Evolutionary conservation across 2,888 invertebrate genomes (phyloP).

Genomic region (Xestia xanthographa): DNA sequence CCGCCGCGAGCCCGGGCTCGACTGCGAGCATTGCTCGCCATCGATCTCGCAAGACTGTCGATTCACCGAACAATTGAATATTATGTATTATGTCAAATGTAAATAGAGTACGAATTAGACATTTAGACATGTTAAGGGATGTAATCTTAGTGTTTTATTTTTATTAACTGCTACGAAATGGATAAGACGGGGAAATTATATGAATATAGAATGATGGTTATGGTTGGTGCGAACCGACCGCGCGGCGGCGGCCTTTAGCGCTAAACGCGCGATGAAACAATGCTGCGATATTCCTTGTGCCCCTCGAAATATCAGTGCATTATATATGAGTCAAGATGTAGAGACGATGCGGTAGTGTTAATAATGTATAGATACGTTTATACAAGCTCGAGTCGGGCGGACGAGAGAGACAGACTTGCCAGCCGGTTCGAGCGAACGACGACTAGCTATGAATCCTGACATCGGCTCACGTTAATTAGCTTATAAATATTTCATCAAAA

Average conservation of each 20-base stretch:
- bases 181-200: constrained; percentile 74
- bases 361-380: constrained; percentile 87
- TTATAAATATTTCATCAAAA: constrained; percentile 91
- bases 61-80: constrained; percentile 87
- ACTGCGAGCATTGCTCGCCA: constrained; percentile 64
- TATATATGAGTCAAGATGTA: constrained; percentile 87
- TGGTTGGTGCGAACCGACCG: constrained; percentile 70
- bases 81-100: constrained; percentile 86
- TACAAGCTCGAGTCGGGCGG: constrained; percentile 87
- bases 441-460: constrained; percentile 91
- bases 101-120: constrained; percentile 89
- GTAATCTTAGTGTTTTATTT: constrained; percentile 87
- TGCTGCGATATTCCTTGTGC: constrained; percentile 90
- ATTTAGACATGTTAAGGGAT: constrained; percentile 85
- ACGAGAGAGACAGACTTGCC: constrained; percentile 81
- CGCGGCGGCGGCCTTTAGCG: constrained; percentile 76
- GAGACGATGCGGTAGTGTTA: constrained; percentile 87
- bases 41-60: constrained; percentile 81
- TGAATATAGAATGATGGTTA: constrained; percentile 65
- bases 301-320: constrained; percentile 89
- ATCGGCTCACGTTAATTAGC: constrained; percentile 91
- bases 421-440: constrained; percentile 89
- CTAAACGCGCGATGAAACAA: constrained; percentile 78
- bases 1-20: constrained; percentile 77
- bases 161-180: constrained; percentile 81